Evolutionary conservation across 2,888 invertebrate genomes (phyloP).

Genomic region (Eutolmus rufibarbis): DNA sequence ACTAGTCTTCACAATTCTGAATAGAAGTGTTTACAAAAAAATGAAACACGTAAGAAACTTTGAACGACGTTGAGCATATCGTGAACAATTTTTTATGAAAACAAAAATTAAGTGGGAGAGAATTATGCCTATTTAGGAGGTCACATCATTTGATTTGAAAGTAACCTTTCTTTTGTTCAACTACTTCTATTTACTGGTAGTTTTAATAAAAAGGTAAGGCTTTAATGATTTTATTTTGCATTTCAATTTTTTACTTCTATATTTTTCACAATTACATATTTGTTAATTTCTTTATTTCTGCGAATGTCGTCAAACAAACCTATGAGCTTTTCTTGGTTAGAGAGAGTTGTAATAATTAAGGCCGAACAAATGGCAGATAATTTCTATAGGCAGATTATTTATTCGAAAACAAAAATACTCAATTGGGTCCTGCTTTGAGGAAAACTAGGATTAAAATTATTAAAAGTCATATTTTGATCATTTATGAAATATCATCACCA

Average conservation of each 20-base stretch:
- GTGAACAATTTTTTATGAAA: not conserved
- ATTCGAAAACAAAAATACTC: too few species aligned
- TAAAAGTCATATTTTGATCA: too few species aligned
- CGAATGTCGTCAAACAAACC: not conserved
- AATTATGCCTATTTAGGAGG: not conserved
- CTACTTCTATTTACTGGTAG: not conserved
- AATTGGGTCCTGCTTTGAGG: too few species aligned
- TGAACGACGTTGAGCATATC: not conserved
- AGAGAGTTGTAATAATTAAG: too few species aligned
- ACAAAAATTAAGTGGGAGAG: not conserved
- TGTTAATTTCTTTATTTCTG: not conserved
- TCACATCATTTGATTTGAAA: not conserved
- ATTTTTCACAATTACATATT: not conserved
- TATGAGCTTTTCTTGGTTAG: too few species aligned
- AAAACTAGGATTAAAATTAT: too few species aligned
- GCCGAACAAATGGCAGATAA: too few species aligned
- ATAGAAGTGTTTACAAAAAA: not conserved
- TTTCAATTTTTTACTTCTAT: not conserved
- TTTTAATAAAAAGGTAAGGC: not conserved
- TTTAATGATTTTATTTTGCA: not conserved
- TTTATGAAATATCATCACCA: too few species aligned
- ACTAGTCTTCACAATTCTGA: not conserved
- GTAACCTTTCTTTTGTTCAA: not conserved
- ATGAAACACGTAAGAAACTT: not conserved
- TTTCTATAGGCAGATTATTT: too few species aligned